Evolutionary conservation across 2,797 vertebrate genomes (phyloP).

Genomic region (Chromobotia macracanthus): DNA sequence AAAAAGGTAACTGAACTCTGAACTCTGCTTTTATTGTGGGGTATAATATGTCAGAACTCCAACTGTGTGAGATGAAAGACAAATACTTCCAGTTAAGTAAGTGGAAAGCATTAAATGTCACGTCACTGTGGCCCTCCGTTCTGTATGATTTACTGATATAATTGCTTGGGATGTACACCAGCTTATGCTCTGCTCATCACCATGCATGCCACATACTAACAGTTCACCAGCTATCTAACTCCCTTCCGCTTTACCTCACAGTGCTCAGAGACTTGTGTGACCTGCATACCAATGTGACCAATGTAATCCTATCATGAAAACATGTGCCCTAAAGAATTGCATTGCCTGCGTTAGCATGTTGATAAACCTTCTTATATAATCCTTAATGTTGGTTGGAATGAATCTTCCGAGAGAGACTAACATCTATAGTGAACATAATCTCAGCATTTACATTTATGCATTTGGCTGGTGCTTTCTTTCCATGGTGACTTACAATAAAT

Average conservation of each 20-base stretch:
- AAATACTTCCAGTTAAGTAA: conserved; percentile 39
- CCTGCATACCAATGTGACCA: conserved; percentile 36
- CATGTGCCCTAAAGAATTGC: conserved; percentile 25
- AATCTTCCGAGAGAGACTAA: conserved; percentile 6
- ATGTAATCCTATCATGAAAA: conserved; percentile 30
- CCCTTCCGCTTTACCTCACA: conserved; percentile 10
- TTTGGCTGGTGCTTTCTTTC: background rate
- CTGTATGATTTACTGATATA: conserved; percentile 34
- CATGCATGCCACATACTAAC: conserved; percentile 29
- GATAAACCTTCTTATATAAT: conserved; percentile 24
- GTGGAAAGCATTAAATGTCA: conserved; percentile 28
- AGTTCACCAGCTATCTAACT: conserved; percentile 35
- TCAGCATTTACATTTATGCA: background rate
- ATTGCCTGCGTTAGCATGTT: conserved; percentile 27
- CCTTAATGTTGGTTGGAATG: conserved; percentile 27
- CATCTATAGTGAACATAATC: background rate
- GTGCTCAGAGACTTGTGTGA: conserved; percentile 17
- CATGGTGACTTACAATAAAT: background rate
- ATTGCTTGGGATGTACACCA: conserved; percentile 33
- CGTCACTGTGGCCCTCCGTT: background rate
- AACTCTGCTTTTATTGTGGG: conserved; percentile 7
- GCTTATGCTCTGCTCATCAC: conserved; percentile 7
- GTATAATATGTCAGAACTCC: background rate
- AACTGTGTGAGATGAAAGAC: conserved; percentile 36
- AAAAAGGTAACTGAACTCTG: conserved; percentile 14